Percentiles rank a stretch among this genome's conserved stretches.
Evolutionary conservation across 64 coral and sea anemone species (phyloP).

Genomic region (Montipora efflorescens): DNA sequence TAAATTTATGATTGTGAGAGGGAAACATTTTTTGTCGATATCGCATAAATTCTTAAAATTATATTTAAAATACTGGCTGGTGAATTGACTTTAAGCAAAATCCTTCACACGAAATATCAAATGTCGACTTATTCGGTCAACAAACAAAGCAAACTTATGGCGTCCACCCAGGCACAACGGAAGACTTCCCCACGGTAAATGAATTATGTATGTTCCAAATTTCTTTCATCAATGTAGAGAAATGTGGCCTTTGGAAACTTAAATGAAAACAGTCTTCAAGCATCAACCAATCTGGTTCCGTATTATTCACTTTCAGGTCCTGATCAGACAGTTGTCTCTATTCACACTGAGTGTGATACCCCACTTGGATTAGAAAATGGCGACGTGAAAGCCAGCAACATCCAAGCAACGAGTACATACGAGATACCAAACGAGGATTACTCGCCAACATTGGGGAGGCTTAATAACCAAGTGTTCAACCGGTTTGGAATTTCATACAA

Average conservation of each 20-base stretch:
- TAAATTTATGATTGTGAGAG: no score
- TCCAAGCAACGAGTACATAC: slow-evolving; percentile 74
- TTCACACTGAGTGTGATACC: slow-evolving; percentile 82
- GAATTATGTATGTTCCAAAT: no score
- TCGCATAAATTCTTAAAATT: no score
- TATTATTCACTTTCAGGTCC: slow-evolving; percentile 56
- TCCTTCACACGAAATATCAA: no score
- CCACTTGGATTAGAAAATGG: slow-evolving; percentile 83
- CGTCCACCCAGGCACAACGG: no score
- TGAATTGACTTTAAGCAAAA: no score
- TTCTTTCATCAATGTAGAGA: no score
- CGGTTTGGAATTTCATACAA: slow-evolving; percentile 67
- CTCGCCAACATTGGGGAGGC: slow-evolving; percentile 75
- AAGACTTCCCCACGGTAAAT: no score
- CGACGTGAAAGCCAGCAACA: slow-evolving; percentile 77
- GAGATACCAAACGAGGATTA: slow-evolving; percentile 78
- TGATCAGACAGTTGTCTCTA: slow-evolving; percentile 67
- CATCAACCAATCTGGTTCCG: background rate
- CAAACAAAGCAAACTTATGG: no score
- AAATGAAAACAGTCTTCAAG: background rate
- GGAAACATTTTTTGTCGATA: no score
- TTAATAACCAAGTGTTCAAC: slow-evolving; percentile 74
- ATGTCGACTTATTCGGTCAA: no score
- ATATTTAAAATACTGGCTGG: no score
- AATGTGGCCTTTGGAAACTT: background rate